Evolutionary conservation across 2,888 invertebrate species (phyloP).

Genomic region (Pandemis heparana): DNA sequence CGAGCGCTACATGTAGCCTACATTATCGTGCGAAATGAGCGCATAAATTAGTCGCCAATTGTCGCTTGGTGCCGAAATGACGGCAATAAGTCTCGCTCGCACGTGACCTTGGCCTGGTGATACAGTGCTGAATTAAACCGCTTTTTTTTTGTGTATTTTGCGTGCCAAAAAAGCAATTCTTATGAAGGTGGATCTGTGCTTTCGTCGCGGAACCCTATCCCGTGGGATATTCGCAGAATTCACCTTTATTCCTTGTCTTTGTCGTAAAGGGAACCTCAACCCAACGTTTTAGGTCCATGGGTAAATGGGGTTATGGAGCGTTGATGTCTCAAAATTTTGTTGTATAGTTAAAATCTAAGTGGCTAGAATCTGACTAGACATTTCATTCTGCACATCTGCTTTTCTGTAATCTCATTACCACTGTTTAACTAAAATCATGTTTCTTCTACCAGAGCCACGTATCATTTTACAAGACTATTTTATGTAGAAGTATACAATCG

Average conservation of each 20-base stretch:
- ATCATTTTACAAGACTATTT: background rate
- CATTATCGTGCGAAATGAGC: constrained; percentile 27
- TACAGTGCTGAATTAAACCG: background rate
- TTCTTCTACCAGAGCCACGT: background rate
- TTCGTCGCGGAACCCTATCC: too few species aligned
- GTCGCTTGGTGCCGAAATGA: constrained; percentile 22
- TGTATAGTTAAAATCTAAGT: too few species aligned
- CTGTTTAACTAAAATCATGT: background rate
- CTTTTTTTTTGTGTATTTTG: background rate
- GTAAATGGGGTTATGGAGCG: too few species aligned
- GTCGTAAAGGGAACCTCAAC: too few species aligned
- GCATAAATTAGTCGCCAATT: constrained; percentile 30
- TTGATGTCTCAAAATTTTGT: too few species aligned
- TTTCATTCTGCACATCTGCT: too few species aligned
- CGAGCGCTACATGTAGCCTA: too few species aligned
- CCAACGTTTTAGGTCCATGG: too few species aligned
- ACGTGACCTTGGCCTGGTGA: constrained; percentile 10
- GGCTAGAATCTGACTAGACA: too few species aligned
- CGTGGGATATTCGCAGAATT: too few species aligned
- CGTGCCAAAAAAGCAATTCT: background rate
- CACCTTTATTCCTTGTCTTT: too few species aligned
- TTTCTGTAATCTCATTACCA: too few species aligned
- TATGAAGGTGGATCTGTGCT: background rate
- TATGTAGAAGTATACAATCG: background rate
- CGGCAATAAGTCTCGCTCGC: constrained; percentile 13